Base-by-base conservation (phyloP, 2,113 vertebrate species). In the Acrocephalus kingi region DNA sequence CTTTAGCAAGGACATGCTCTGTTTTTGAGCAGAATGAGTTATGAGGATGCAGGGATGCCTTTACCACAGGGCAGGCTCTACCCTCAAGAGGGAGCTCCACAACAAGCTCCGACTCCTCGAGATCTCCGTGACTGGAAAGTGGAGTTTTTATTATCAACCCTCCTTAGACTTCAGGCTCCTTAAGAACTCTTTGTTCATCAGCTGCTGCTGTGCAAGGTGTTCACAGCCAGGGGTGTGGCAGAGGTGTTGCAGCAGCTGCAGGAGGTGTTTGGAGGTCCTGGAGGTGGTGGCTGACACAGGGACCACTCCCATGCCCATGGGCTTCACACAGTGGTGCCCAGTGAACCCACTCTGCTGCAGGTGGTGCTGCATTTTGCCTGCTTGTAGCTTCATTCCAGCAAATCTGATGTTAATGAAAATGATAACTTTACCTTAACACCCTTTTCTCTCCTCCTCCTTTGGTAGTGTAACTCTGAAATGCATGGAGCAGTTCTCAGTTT, bases 1-100 rank as follows among this genome's bases (percentile, higher is more conserved):
- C 10, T 39, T n/a, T 13, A 59, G 55, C 61, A 63, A 46, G 61
- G 76, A 28, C 41, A 3, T 1, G 18, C n/a, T 63, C 11, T 55
- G 6, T 4, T 35, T 77, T 59, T 22, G 83, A 43, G 48, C 43
- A 67, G 63, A 9, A n/a, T 13, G 21, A 4, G 31, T 28, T 35
- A 2, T 0, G 19, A 87, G 56, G 35, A 3, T 45, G 7, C 52
- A 46, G 80, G 35, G 4, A 1, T 69, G 64, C 49, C 39, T 62
- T 59, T 5, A 33, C 3, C 14, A 3, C 4, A 7, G 73, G 28
- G 64, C 28, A 33, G 49, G 2, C n/a, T 92, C 13, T 37, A 37
- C 75, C 94, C 97, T 96, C 80, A 30, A 95, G 97, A 94, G 97
- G 97, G 97, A 94, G 97, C 97, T 96, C 92, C 87, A 63, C 73